phyloP scores from a whole-genome alignment of 2,113 vertebrate genomes.

The Lophotis ruficrista region DNA sequence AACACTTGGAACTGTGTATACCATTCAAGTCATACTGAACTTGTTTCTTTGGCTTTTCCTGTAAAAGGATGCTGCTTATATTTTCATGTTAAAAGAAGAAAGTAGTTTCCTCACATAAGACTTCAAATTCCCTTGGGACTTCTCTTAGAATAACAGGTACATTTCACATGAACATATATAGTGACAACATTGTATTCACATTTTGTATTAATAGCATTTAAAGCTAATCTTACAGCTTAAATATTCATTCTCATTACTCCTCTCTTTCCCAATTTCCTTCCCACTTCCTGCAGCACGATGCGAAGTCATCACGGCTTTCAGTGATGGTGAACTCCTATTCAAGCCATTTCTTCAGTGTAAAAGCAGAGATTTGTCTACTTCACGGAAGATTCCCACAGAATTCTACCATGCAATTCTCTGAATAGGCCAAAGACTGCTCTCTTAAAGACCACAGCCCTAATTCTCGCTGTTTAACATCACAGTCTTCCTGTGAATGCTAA shows the following conservation, averaged over 20 bases:
- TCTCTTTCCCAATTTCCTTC: neutral
- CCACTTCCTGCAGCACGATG: neutral
- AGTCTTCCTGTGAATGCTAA: neutral
- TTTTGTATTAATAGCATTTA: neutral
- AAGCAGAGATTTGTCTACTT: neutral
- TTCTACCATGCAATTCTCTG: neutral
- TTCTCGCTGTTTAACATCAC: neutral
- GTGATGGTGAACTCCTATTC: neutral
- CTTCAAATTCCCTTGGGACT: neutral
- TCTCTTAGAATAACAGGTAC: neutral
- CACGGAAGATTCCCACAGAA: neutral
- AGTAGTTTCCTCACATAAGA: neutral
- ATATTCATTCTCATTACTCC: neutral
- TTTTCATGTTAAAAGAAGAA: neutral
- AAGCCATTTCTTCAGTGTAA: neutral
- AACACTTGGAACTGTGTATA: neutral
- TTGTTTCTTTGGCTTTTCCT: neutral
- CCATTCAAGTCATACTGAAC: neutral
- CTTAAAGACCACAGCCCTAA: neutral
- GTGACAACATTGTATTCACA: neutral
- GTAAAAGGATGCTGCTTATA: neutral
- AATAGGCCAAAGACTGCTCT: neutral
- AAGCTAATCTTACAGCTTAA: neutral
- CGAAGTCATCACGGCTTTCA: neutral
- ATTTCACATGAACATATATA: neutral